Percentiles rank a stretch among this genome's conserved stretches.
Conservation (phyloP, 2,797 vertebrate genomes). For the Naso thynnoides region DNA sequence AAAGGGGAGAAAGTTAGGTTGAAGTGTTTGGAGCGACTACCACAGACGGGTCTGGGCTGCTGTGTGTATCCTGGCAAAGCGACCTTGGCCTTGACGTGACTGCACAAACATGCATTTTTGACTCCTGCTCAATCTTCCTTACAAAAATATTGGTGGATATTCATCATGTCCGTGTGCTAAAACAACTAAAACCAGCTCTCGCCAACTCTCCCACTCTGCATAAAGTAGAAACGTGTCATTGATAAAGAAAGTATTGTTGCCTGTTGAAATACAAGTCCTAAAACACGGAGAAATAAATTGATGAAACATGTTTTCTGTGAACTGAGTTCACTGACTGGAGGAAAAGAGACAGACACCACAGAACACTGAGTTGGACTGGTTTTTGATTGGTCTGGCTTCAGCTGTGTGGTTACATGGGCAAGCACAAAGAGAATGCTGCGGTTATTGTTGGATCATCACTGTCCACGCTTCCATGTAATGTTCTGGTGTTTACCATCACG, state of each 20-base stretch:
- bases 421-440: conserved; percentile 74
- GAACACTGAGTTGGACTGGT: conserved; percentile 65
- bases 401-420: conserved; percentile 70
- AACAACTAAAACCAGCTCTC: conserved; percentile 28
- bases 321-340: conserved; percentile 70
- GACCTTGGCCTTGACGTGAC: conserved; percentile 54
- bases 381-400: conserved; percentile 75
- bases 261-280: conserved; percentile 23
- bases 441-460: conserved; percentile 76
- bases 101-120: conserved; percentile 60
- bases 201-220: conserved; percentile 26
- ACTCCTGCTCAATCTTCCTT: conserved; percentile 43
- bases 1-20: conserved; percentile 24
- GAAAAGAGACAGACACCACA: conserved; percentile 67
- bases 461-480: conserved; percentile 72
- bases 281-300: conserved; percentile 44
- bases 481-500: conserved; percentile 68
- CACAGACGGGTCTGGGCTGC: conserved; percentile 51
- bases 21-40: conserved; percentile 33
- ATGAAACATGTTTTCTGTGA: conserved; percentile 66
- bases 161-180: conserved; percentile 31
- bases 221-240: conserved; percentile 18
- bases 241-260: conserved; percentile 19
- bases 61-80: conserved; percentile 67
- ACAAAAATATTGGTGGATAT: conserved; percentile 56